Conservation (phyloP, 2,113 vertebrate genomes). For the Oreotrochilus melanogaster region DNA sequence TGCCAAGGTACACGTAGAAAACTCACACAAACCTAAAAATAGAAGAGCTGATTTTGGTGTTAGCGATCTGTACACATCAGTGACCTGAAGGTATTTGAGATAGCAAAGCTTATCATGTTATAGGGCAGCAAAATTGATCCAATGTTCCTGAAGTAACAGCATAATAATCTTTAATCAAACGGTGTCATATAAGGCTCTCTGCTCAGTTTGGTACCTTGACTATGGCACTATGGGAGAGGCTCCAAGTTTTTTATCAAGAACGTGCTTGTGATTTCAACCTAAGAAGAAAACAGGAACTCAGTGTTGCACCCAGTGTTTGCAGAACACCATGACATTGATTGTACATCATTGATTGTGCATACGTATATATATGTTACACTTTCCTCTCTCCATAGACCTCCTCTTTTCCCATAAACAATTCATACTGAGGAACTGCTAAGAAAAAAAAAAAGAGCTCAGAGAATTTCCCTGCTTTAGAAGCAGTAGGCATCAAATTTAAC, state of each 20-base stretch:
- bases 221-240: not conserved
- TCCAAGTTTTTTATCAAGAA: conserved; percentile 27
- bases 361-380: not conserved
- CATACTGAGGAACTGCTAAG: not conserved
- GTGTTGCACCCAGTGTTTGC: not conserved
- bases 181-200: not conserved
- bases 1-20: not conserved
- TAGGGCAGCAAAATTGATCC: not conserved
- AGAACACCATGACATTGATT: not conserved
- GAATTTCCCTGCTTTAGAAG: conserved; percentile 7
- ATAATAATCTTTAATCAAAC: not conserved
- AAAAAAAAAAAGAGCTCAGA: not conserved
- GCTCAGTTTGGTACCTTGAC: not conserved
- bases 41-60: not conserved
- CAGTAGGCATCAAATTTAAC: not conserved
- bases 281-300: not conserved
- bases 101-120: not conserved
- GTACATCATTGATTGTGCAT: not conserved
- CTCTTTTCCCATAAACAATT: not conserved
- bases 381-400: not conserved
- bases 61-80: not conserved
- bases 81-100: not conserved
- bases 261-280: not conserved
- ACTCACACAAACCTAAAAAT: not conserved
- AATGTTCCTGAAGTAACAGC: not conserved